phyloP scores from a whole-genome alignment of 2,888 invertebrate species.

The Mylabris sibirica region DNA sequence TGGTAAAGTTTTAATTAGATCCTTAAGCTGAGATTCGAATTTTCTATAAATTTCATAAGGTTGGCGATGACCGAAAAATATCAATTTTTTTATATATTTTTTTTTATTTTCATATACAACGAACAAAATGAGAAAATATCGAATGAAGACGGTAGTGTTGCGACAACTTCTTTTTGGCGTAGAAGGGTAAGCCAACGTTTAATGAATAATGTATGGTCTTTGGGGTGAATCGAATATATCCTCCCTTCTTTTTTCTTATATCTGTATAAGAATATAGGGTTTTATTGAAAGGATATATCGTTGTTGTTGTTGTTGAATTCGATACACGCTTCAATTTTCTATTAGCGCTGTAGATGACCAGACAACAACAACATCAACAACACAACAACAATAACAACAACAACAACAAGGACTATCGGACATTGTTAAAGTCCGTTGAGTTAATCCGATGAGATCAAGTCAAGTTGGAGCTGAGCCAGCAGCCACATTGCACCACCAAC shows the following conservation, averaged over 20 bases:
- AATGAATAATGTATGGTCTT: slow-evolving; percentile 6
- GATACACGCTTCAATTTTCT: slow-evolving; percentile 31
- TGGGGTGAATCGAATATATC: neutral
- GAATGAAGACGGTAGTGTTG: no score
- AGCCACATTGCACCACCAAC: slow-evolving; percentile 16
- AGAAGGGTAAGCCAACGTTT: neutral
- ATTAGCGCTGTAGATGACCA: slow-evolving; percentile 22
- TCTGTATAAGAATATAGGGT: neutral
- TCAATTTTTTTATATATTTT: no score
- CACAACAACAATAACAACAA: neutral
- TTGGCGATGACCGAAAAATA: neutral
- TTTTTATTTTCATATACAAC: no score
- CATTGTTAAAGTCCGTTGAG: slow-evolving; percentile 30
- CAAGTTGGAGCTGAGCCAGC: slow-evolving; percentile 36
- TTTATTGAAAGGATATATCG: slow-evolving; percentile 31
- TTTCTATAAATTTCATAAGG: neutral
- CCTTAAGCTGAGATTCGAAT: neutral
- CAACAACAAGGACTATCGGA: neutral
- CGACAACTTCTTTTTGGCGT: neutral
- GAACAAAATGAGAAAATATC: no score
- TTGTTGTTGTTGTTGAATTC: slow-evolving; percentile 27
- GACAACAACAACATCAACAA: neutral
- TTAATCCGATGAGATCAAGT: slow-evolving; percentile 34
- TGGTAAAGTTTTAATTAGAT: slow-evolving; percentile 9
- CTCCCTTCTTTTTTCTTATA: neutral